Conservation (phyloP, 2,113 vertebrate species). For the Heterochromis multidens region DNA sequence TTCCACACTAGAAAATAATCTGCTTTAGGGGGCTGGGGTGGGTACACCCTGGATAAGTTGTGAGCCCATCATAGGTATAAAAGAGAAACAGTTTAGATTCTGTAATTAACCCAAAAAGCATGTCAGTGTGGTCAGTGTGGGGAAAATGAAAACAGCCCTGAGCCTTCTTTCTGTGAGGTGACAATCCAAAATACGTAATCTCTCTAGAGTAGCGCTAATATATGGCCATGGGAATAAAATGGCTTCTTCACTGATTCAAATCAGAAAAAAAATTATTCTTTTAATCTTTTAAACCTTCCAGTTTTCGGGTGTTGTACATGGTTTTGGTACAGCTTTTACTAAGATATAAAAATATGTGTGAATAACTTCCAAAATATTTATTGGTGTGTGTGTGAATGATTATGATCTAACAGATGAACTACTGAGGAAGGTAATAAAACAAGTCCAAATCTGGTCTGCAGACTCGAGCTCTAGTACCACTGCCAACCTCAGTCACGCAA, state of each 20-base stretch:
- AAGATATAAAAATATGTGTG: not conserved
- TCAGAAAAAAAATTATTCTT: not conserved
- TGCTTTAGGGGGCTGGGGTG: not conserved
- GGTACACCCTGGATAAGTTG: not conserved
- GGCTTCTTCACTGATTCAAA: not conserved
- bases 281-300: not conserved
- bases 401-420: slow-evolving; percentile 61
- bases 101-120: not conserved
- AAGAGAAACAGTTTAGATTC: not conserved
- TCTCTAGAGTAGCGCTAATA: too few species aligned
- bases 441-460: slow-evolving; percentile 57
- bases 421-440: slow-evolving; percentile 56
- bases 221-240: too few species aligned
- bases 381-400: slow-evolving; percentile 48
- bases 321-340: not conserved
- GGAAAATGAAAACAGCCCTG: not conserved
- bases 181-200: too few species aligned
- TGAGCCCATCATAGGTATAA: not conserved
- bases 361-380: slow-evolving; percentile 47
- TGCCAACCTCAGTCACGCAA: slow-evolving; percentile 69
- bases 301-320: not conserved
- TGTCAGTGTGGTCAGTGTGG: not conserved
- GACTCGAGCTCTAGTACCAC: slow-evolving; percentile 17
- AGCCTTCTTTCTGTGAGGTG: not conserved
- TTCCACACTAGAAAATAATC: not conserved